Base-by-base conservation (phyloP, 2,888 invertebrate species). In the Polydesmus complanatus region DNA sequence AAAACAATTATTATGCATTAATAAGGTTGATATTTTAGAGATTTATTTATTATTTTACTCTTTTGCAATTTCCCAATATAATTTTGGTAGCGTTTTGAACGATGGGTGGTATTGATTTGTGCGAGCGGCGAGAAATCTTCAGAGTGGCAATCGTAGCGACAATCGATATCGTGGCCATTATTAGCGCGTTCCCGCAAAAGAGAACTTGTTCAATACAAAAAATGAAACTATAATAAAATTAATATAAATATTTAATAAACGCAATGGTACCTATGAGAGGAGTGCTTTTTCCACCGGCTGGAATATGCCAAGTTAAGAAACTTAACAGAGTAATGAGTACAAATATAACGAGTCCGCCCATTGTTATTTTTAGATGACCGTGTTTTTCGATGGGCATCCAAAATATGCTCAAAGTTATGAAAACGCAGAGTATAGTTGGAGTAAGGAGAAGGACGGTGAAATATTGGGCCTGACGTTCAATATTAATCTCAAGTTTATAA, bases 261-360 rank as follows among this genome's bases (percentile, higher is more conserved):
- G n/a, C 8, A 19, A 27, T 8, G 27, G n/a, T 56, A 56, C 56
- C 56, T 27, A 56, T 56, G n/a, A 5, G 27, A 27, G 56, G 56
- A n/a, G 27, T 23, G 37, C 37, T 18, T 56, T 56, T 26, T 21
- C 56, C 56, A 14, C 56, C 56, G 3, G 27, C 19, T 56, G 56
- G 56, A 2, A 56, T 56, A 18, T 56, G 3, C 3, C 19, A 37
- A 21, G 23, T 37, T n/a, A 56, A 22, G 27, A 56, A n/a, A 8
- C 26, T 8, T 19, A 23, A 1, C 22, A 56, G 19, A 21, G 27
- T 2, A 11, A 56, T 8, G 26, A 23, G 19, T n/a, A 56, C 27
- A 3, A 26, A 18, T 27, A 27, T 2, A 27, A 22, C 56, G n/a
- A 56, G n/a, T 27, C 5, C 3, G 3, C 56, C 27, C 25, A 56